Base-by-base conservation (phyloP, 2,113 vertebrate genomes). In the Aegotheles bennettii region DNA sequence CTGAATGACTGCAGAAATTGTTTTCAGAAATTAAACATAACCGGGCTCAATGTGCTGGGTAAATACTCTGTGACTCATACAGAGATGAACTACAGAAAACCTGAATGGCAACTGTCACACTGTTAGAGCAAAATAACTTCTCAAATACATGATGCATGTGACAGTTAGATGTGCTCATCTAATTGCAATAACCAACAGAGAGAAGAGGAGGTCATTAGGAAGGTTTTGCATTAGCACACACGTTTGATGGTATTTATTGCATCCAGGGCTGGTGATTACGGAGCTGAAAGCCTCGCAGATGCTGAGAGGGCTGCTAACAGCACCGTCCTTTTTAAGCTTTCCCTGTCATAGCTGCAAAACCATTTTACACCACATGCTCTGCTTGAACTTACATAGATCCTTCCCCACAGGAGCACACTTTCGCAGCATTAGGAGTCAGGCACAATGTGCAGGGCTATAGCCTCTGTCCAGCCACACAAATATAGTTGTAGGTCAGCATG, bases 11-110 rank as follows among this genome's bases (percentile, higher is more conserved):
- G 71, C 85, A 91, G 84, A 83, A 87, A 78, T 71, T 71, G 64
- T 90, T 92, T 91, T 60, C 56, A 84, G 94, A 95, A 95, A 91
- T 94, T 86, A 92, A 93, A 87, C 40, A 54, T 61, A 92, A 79
- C 57, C 0, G 2, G 63, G 68, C 24, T 60, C 68, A 43, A 43
- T 51, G 76, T 1, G 2, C 60, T 71, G 90, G 43, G 79, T 92
- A 86, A 90, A 70, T 77, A 74, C 11, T 4, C 71, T 14, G 45
- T 96, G 91, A 95, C 86, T 97, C 91, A 87, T 17, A 16, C 24
- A 51, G 65, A 80, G 75, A 64, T 73, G 70, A 93, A 14, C 63
- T 57, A 23, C 61, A 70, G 54, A 45, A 56, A 91, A 68, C 56
- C 54, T 13, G 9, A 73, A 35, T 0, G 0, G 70, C 2, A 9